A percentile compares a stretch with the other conserved stretches of the same genome.
phyloP scores from a whole-genome alignment of 2,888 invertebrate species.

The Trichacis sp. region DNA sequence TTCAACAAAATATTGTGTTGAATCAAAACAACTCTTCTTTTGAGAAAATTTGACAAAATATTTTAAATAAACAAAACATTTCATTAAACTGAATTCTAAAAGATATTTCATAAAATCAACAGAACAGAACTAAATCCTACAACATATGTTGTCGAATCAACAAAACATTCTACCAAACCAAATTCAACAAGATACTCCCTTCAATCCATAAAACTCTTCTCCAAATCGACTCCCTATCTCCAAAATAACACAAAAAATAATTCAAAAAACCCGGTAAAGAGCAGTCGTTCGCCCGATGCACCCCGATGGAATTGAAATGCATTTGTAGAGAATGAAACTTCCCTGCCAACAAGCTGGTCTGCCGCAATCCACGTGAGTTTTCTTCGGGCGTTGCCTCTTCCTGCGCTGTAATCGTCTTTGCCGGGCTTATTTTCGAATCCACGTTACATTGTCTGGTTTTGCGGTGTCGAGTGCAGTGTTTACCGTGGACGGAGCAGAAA shows the following conservation, averaged over 20 bases:
- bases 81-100: too few species aligned
- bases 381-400: slow-evolving; percentile 64
- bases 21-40: too few species aligned
- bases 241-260: neutral
- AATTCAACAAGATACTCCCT: too few species aligned
- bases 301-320: slow-evolving; percentile 67
- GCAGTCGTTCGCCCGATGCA: slow-evolving; percentile 56
- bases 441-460: too few species aligned
- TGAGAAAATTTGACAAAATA: too few species aligned
- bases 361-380: slow-evolving; percentile 66
- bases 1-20: too few species aligned
- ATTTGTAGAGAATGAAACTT: slow-evolving; percentile 69
- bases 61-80: too few species aligned
- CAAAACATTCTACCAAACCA: too few species aligned
- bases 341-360: slow-evolving; percentile 70
- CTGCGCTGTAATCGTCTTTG: slow-evolving; percentile 62
- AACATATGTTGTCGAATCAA: too few species aligned
- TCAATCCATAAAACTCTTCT: too few species aligned
- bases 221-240: neutral
- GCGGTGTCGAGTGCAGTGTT: slow-evolving; percentile 39
- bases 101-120: too few species aligned
- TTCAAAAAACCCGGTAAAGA: slow-evolving; percentile 15
- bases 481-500: slow-evolving; percentile 30
- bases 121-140: too few species aligned
- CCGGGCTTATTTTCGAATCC: slow-evolving; percentile 41